Base-by-base conservation (phyloP, 1,140 invertebrate genomes). In the Ceratina japonica region DNA sequence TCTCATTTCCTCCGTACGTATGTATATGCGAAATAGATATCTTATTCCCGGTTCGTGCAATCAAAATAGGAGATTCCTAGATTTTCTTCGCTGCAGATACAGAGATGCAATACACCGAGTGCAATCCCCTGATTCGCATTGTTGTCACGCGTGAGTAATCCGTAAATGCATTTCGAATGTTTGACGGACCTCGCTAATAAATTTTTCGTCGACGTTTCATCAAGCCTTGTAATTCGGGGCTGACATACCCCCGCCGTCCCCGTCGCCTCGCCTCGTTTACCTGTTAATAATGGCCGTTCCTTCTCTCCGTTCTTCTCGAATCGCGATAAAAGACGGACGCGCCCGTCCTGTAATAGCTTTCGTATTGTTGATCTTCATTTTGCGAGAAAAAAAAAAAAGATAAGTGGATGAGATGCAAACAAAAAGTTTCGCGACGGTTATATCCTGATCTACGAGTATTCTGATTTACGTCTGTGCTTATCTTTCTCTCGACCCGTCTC, bases 21-120 rank as follows among this genome's bases (percentile, higher is more conserved):
- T 65, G 73, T 72, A 51, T 64, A 76, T 62, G 56, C 68, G 72
- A 68, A 85, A 79, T 80, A 64, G 83, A 79, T 86, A 86, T 85
- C 75, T 85, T 86, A 86, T 79, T 84, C 71, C 76, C 61, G 61
- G 61, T 65, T 49, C n/a, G 31, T 59, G 71, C 62, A 69, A 85
- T 85, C 83, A 79, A 81, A 86, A 85, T 62, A 73, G 61, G 52
- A 73, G 62, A 58, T 73, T 59, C 12, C 52, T 49, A 58, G 68
- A 54, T 77, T 63, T 78, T 63, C 18, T 31, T 72, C 51, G 15
- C 20, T 13, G 12, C 49, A 44, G 37, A 44, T 44, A n/a, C n/a
- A 16, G 18, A 13, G 18, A 12, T 16, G 15, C 75, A 16, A 65
- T 75, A 24, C 20, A 24, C 18, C 1, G 64, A 24, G 22, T n/a